A percentile compares a stretch with the other conserved stretches of the same genome.
Conservation (phyloP, 1,140 invertebrate genomes). For the Drosophila insularis region DNA sequence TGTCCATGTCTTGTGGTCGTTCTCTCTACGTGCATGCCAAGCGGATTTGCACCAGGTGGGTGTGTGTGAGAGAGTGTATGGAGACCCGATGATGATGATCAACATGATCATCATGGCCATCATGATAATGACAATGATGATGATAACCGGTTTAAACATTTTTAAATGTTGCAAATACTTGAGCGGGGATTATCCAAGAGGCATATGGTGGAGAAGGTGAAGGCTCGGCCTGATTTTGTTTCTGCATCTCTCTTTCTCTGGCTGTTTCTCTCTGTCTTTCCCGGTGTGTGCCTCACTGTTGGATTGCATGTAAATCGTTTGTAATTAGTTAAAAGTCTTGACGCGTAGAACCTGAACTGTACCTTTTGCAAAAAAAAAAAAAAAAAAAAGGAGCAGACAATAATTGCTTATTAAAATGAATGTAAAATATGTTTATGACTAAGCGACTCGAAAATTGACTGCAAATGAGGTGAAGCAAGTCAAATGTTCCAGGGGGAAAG, state of each 20-base stretch:
- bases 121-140: conserved; percentile 26
- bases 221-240: conserved; percentile 63
- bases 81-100: conserved; percentile 31
- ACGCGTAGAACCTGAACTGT: conserved; percentile 47
- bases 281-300: conserved; percentile 22
- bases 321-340: conserved; percentile 78
- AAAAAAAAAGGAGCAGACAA: conserved; percentile 48
- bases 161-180: conserved; percentile 73
- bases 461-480: conserved; percentile 61
- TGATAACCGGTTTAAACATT: conserved; percentile 73
- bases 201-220: not conserved
- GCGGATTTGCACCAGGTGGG: conserved; percentile 66
- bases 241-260: conserved; percentile 37
- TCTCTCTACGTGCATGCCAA: conserved; percentile 74
- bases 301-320: conserved; percentile 77
- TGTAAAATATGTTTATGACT: conserved; percentile 68
- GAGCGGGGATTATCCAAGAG: conserved; percentile 69
- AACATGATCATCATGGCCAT: conserved; percentile 3
- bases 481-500: conserved; percentile 11
- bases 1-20: conserved; percentile 16
- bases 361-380: conserved; percentile 3
- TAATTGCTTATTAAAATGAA: conserved; percentile 80
- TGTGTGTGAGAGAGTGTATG: conserved; percentile 38
- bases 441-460: conserved; percentile 66
- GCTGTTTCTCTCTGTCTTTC: conserved; percentile 27